Conservation (phyloP, 2,113 vertebrate genomes). For the Fulmarus glacialis region DNA sequence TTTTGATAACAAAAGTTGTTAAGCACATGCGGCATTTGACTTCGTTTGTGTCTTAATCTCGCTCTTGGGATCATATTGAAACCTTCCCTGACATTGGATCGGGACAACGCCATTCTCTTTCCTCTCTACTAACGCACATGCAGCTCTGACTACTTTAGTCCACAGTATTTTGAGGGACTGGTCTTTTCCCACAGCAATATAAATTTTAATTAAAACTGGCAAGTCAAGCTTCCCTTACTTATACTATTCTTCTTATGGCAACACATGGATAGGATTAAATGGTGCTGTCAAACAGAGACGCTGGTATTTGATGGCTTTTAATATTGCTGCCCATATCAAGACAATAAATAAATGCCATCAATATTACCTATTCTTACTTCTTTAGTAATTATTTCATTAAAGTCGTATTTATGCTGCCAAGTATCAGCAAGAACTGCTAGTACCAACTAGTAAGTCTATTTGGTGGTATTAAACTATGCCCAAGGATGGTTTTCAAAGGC, state of each 20-base stretch:
- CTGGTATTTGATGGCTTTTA: constrained; percentile 65
- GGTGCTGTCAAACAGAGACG: constrained; percentile 47
- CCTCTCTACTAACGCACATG: neutral
- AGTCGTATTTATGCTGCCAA: constrained; percentile 40
- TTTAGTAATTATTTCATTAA: constrained; percentile 62
- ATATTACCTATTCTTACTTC: constrained; percentile 52
- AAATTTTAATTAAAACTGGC: constrained; percentile 50
- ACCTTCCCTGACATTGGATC: too few species aligned
- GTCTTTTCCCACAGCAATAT: neutral
- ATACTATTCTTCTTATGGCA: constrained; percentile 43
- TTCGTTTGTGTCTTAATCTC: too few species aligned
- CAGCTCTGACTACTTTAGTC: neutral
- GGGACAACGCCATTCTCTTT: neutral
- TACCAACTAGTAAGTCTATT: constrained; percentile 24
- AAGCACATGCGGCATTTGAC: too few species aligned
- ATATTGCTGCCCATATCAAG: constrained; percentile 51
- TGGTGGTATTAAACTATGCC: constrained; percentile 29
- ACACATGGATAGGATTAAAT: constrained; percentile 56
- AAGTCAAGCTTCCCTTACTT: constrained; percentile 34
- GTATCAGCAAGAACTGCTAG: constrained; percentile 34
- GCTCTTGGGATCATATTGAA: too few species aligned
- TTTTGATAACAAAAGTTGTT: too few species aligned
- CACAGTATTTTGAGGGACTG: neutral
- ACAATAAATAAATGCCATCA: constrained; percentile 65
- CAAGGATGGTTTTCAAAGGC: neutral